Evolutionary conservation across 1,140 invertebrate species (phyloP).

Genomic region (Amyelois transitella): DNA sequence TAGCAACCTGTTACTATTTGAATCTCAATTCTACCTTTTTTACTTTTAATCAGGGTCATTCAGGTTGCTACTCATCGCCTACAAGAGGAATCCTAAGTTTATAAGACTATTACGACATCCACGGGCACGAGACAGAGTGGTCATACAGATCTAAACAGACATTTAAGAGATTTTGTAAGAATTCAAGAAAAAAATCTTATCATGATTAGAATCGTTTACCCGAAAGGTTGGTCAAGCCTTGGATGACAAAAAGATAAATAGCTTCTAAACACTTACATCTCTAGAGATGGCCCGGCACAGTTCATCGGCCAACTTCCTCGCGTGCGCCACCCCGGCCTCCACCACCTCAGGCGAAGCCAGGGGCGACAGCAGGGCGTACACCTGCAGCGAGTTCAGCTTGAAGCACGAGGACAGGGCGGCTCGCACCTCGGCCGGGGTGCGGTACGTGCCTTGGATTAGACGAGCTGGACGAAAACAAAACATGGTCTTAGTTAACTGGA

Average conservation of each 20-base stretch:
- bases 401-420: slow-evolving; percentile 95
- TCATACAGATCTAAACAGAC: too few species aligned
- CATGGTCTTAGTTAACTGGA: not conserved
- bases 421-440: slow-evolving; percentile 92
- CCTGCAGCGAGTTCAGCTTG: slow-evolving; percentile 97
- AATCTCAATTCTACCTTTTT: too few species aligned
- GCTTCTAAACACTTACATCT: slow-evolving; percentile 79
- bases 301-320: slow-evolving; percentile 95
- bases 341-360: slow-evolving; percentile 75
- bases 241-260: too few species aligned
- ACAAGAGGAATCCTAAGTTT: not conserved
- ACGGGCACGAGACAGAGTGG: too few species aligned
- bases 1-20: too few species aligned
- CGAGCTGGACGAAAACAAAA: slow-evolving; percentile 28
- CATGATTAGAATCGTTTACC: not conserved
- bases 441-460: slow-evolving; percentile 55
- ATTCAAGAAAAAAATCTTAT: too few species aligned
- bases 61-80: too few species aligned
- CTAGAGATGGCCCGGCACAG: slow-evolving; percentile 91
- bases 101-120: too few species aligned
- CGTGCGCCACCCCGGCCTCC: slow-evolving; percentile 83
- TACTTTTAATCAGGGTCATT: too few species aligned
- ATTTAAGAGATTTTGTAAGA: too few species aligned
- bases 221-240: too few species aligned
- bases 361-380: slow-evolving; percentile 83